Percentiles rank a stretch among this genome's conserved stretches.
These are phyloP conservation scores for Eutrigla gurnardus DNA, from an alignment of 2,797 vertebrate species.

Conservation along the genomic window DNA sequence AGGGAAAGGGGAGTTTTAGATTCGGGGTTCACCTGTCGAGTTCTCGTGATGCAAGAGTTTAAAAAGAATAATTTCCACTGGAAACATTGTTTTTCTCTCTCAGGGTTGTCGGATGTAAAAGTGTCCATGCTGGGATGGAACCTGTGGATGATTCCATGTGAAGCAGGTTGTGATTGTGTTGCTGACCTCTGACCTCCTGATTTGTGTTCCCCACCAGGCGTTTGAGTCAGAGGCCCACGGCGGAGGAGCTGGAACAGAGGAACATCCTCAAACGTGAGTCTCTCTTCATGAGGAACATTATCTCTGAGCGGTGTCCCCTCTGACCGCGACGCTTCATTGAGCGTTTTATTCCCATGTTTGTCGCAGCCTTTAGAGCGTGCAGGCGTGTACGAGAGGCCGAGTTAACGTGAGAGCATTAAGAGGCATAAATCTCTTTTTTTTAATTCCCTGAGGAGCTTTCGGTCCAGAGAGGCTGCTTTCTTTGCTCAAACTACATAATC, in stretches of 20 bases:
- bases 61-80: neutral
- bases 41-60: constrained; percentile 4
- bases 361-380: constrained; percentile 4
- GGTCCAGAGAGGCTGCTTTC: constrained; percentile 61
- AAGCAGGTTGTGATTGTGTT: neutral
- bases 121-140: constrained; percentile 7
- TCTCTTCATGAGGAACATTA: neutral
- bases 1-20: neutral
- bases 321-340: neutral
- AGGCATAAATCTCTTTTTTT: constrained; percentile 24
- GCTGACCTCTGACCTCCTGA: neutral
- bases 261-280: constrained; percentile 99
- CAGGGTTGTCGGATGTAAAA: constrained; percentile 9
- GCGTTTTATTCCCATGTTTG: constrained; percentile 4
- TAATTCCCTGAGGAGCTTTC: constrained; percentile 44
- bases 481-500: constrained; percentile 49
- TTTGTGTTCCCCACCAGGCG: constrained; percentile 87
- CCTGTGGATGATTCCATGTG: constrained; percentile 3
- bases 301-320: neutral
- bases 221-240: constrained; percentile 97
- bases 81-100: neutral
- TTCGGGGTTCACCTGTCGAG: constrained; percentile 4
- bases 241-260: constrained; percentile 97
- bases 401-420: constrained; percentile 36
- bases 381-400: constrained; percentile 18